Evolutionary conservation across 2,888 invertebrate genomes (phyloP).

Genomic region (Acronicta psi): DNA sequence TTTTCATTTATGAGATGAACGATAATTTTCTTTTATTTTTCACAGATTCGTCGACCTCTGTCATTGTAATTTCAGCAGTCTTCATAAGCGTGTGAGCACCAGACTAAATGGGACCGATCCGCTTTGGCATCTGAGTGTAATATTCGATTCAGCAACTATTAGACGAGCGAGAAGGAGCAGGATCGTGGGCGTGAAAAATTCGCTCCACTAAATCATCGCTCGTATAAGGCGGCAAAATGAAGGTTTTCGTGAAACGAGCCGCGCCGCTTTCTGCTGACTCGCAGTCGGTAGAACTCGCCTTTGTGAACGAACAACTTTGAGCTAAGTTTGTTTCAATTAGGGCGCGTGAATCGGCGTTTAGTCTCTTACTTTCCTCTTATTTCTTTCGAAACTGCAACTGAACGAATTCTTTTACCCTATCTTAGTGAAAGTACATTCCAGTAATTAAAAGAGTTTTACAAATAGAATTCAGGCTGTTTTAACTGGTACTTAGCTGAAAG

Average conservation of each 20-base stretch:
- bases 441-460: conserved; percentile 46
- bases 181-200: conserved; percentile 66
- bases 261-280: conserved; percentile 60
- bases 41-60: conserved; percentile 52
- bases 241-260: conserved; percentile 57
- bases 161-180: conserved; percentile 55
- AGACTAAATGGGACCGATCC: conserved; percentile 53
- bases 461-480: conserved; percentile 22
- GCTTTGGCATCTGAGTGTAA: conserved; percentile 59
- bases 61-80: conserved; percentile 36
- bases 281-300: conserved; percentile 56
- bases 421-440: conserved; percentile 38
- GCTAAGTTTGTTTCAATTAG: conserved; percentile 73
- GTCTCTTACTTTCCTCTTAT: conserved; percentile 57
- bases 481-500: conserved; percentile 17
- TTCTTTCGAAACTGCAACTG: conserved; percentile 61
- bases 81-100: conserved; percentile 47
- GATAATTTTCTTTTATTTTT: conserved; percentile 63
- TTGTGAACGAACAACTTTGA: conserved; percentile 59
- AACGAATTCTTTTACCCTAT: conserved; percentile 47
- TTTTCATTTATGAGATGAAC: conserved; percentile 63
- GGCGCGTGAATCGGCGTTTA: conserved; percentile 70
- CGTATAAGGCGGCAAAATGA: conserved; percentile 64
- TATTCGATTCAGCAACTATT: conserved; percentile 74
- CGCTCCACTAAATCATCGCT: conserved; percentile 72